phyloP scores from a whole-genome alignment of 2,797 vertebrate genomes.

The Enoplosus armatus region DNA sequence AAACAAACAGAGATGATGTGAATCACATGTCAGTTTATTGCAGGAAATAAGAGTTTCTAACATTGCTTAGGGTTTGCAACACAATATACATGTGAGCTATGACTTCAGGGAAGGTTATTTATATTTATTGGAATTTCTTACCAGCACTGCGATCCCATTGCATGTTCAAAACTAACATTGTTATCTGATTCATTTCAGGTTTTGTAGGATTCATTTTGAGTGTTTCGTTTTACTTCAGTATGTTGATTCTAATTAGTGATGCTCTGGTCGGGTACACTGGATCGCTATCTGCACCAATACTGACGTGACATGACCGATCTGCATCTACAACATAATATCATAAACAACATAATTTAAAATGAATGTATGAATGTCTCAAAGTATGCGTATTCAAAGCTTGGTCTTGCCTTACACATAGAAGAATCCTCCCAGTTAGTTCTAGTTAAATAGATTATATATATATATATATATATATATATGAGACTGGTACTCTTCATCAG shows the following conservation, averaged over 20 bases:
- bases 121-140: constrained; percentile 10
- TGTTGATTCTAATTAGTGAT: constrained; percentile 18
- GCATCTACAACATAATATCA: background rate
- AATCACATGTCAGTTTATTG: constrained; percentile 72
- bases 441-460: background rate
- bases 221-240: constrained; percentile 20
- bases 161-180: constrained; percentile 11
- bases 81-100: constrained; percentile 13
- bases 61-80: constrained; percentile 16
- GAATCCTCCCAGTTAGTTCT: background rate
- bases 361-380: background rate
- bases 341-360: background rate
- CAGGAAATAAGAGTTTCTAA: constrained; percentile 61
- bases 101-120: constrained; percentile 10
- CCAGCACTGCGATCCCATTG: constrained; percentile 3
- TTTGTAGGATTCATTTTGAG: constrained; percentile 5
- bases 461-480: background rate
- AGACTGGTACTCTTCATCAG: background rate
- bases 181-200: constrained; percentile 16
- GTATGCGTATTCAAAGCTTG: background rate
- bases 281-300: background rate
- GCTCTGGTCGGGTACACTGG: constrained; percentile 1
- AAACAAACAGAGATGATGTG: constrained; percentile 77
- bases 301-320: background rate
- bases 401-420: background rate